Evolutionary conservation across 1,140 invertebrate species (phyloP), one percentile per base, ranked within the genome.

Genomic region (Branchinecta lynchi): DNA sequence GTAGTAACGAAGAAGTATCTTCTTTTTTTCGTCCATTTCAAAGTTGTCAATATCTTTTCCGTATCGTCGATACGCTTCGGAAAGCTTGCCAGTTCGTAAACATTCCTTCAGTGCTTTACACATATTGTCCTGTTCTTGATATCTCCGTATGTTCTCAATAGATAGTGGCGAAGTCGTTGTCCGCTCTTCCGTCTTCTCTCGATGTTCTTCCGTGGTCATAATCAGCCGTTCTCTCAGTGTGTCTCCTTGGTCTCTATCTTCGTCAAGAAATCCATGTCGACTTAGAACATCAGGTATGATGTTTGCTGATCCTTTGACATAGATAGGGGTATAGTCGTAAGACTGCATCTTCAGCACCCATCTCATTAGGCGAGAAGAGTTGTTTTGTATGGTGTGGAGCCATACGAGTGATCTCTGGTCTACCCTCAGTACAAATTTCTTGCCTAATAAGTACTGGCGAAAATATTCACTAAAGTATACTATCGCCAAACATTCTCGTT

Each of bases 391-490:
- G n/a, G 46, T 51, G n/a, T 51, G n/a, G 9, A 51, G 46, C 46
- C 46, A n/a, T 9, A 51, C 9, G 46, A 51, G 46, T 51, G 46
- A 51, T 51, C n/a, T 51, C n/a, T 51, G 9, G n/a, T 51, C 46
- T 51, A 51, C 46, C 9, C 46, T 9, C n/a, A 51, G n/a, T 9
- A n/a, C n/a, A 51, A 9, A 51, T n/a, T 9, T 51, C 46, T 51
- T n/a, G n/a, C 9, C 46, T 9, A 51, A n/a, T n/a, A 9, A 51
- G n/a, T 9, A 51, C 9, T 9, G 46, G 9, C 46, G n/a, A 51
- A n/a, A 51, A 51, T 51, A 51, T 51, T 51, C 46, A n/a, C 9
- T 51, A n/a, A 9, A 51, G n/a, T n/a, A 51, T 51, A 51, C 46
- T 9, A 51, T n/a, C n/a, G 46, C 46, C 46, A 51, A 51, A n/a